Base-by-base conservation (phyloP, 2,888 invertebrate genomes). In the Halictus quadricinctus region DNA sequence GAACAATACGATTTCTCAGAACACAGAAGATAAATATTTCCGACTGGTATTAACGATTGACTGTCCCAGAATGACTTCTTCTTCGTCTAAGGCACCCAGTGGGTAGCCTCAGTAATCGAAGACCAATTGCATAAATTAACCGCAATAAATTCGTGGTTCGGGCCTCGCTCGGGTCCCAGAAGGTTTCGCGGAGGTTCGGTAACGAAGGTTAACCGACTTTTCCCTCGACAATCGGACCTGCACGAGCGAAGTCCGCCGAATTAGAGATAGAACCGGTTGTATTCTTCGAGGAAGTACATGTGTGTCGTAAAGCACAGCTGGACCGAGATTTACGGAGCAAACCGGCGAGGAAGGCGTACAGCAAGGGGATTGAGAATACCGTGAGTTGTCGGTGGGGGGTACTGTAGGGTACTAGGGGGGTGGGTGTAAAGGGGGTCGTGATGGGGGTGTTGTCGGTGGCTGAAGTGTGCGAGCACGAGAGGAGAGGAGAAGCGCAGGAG, bases 261-360 rank as follows among this genome's bases (percentile, higher is more conserved):
- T 83, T 79, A 80, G 75, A 80, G 85, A 83, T 78, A 87, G 85
- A 75, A 89, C 43, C 86, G 79, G 50, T 72, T 74, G 83, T 87
- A 81, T 87, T 77, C 80, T 87, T 82, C 72, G 81, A 80, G 80
- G 76, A 85, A 81, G 58, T 85, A 76, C 77, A 76, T 73, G 82
- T 73, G 85, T 87, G 87, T 87, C 91, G 92, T 91, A 92, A 93
- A 93, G 88, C 91, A 91, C 93, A 92, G 90, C 91, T 92, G 93
- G 91, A 80, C 87, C 89, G 89, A 92, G 91, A 92, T 93, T 92
- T 93, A 93, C 91, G 90, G 88, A 90, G 89, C 91, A 83, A 85
- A 87, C 87, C 88, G 83, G 86, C 88, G 88, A 88, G 90, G 83
- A 89, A 88, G 88, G 87, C 87, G 89, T 79, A 29, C 29, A 80